Evolutionary conservation across 1,140 invertebrate species (phyloP), one percentile per base, ranked within the genome.

Genomic region (Meloidogyne hapla): DNA sequence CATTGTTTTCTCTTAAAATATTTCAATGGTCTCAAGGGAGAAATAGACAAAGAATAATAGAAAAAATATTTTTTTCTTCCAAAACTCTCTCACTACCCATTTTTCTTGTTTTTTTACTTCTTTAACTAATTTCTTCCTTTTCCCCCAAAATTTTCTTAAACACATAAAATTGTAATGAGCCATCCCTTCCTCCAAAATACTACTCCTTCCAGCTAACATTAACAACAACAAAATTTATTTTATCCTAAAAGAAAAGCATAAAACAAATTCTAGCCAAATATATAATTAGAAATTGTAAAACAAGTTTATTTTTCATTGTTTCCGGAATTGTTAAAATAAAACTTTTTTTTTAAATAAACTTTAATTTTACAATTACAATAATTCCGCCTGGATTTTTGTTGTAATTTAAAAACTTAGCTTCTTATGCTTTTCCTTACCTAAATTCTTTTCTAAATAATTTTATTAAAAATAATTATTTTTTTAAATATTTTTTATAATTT

Each of bases 91-190:
- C n/a, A n/a, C n/a, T n/a, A n/a, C n/a, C n/a, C n/a, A n/a, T n/a
- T n/a, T n/a, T n/a, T n/a, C n/a, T n/a, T n/a, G n/a, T 45, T 45
- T 45, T 45, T 45, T 45, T 42, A 5, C 13, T 18, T 48, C 18
- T 48, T 56, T 56, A n/a, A 56, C 48, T n/a, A 56, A 56, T 56
- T 56, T 56, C 48, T 56, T 56, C 48, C n/a, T n/a, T 8, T 56
- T 56, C 48, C 48, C n/a, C 48, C 3, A n/a, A n/a, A 56, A 56
- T 8, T 56, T 56, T 56, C 18, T 56, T 56, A n/a, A n/a, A 56
- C n/a, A 56, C 48, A 48, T 15, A 48, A 48, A 42, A 42, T 12
- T 15, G 48, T n/a, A 56, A 56, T 56, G 48, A 56, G 48, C 18
- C 48, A 56, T n/a, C 48, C 48, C 48, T 56, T 56, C 18, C 48